These are phyloP conservation scores for Pammene fasciana DNA, from an alignment of 2,888 invertebrate species.

Conservation along the genomic window DNA sequence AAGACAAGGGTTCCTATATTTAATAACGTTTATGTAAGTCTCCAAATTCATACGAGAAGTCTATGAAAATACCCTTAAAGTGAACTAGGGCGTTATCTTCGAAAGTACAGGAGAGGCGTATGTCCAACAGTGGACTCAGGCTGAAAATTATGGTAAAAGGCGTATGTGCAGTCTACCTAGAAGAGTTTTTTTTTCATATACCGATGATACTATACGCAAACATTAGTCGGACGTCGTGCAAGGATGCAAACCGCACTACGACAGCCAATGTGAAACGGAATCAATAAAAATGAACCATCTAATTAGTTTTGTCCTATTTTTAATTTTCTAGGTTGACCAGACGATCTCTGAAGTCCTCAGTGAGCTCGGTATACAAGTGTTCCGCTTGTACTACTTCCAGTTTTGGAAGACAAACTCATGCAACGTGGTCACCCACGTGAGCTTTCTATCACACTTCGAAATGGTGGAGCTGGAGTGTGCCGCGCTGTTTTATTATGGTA, in stretches of 20 bases:
- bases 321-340: conserved; percentile 72
- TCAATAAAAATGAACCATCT: neutral
- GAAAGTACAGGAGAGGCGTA: too few species aligned
- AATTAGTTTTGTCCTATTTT: neutral
- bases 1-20: conserved; percentile 67
- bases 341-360: conserved; percentile 71
- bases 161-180: too few species aligned
- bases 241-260: too few species aligned
- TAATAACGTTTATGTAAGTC: conserved; percentile 66
- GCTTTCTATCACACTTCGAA: conserved; percentile 77
- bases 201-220: too few species aligned
- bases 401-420: conserved; percentile 73
- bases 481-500: conserved; percentile 83
- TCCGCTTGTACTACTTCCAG: conserved; percentile 80
- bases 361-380: conserved; percentile 70
- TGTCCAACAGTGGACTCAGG: too few species aligned
- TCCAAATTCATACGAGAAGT: neutral
- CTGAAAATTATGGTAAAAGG: too few species aligned
- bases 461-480: conserved; percentile 75
- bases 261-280: neutral
- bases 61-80: too few species aligned
- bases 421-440: conserved; percentile 65
- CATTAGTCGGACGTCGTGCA: too few species aligned
- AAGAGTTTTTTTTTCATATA: too few species aligned
- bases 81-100: too few species aligned